Base-by-base conservation (phyloP, 2,888 invertebrate species). In the Drosophila vallismaia region DNA sequence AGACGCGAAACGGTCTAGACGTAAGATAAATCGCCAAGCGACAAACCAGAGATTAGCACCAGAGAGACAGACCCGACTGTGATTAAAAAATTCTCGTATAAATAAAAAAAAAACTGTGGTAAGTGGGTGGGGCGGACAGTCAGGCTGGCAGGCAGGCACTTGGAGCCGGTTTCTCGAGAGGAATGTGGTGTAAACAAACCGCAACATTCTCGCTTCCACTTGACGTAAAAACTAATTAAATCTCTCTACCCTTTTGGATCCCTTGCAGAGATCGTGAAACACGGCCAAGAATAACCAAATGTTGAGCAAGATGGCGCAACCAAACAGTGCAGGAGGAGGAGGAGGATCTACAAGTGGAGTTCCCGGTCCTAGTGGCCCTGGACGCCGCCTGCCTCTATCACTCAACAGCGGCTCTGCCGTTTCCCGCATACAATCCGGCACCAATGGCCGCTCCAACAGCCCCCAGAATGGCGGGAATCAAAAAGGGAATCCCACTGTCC, bases 301-400 rank as follows among this genome's bases (percentile, higher is more conserved):
- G 91, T 83, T 90, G 49, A 76, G 91, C 36, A 91, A 91, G 77
- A 77, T 85, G 70, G 77, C 83, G 19, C 89, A 90, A 60, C 79
- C 75, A n/a, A 88, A 77, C 54, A 76, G 71, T 68, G 42, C 54
- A 0, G 88, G 66, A 28, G 58, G 74, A 12, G 75, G 68, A 3
- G 67, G 36, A n/a, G 49, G 46, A 19, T 26, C 36, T n/a, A n/a
- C n/a, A n/a, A n/a, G n/a, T n/a, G n/a, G n/a, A 6, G 51, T 51
- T 2, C 4, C 68, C 19, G 33, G 63, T 31, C 14, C 66, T 26
- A 38, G 45, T 31, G 53, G 62, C 4, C 38, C 84, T 10, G 85
- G 86, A 14, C 67, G 88, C 29, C 86, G 88, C 10, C 40, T 67
- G 0, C 87, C 84, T 14, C 58, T 81, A 24, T 71, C 88, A 1